A percentile compares a stretch with the other conserved stretches of the same genome.
These are phyloP conservation scores for Talpa occidentalis DNA, from an alignment of 2,113 vertebrate genomes.

Conservation along the genomic window DNA sequence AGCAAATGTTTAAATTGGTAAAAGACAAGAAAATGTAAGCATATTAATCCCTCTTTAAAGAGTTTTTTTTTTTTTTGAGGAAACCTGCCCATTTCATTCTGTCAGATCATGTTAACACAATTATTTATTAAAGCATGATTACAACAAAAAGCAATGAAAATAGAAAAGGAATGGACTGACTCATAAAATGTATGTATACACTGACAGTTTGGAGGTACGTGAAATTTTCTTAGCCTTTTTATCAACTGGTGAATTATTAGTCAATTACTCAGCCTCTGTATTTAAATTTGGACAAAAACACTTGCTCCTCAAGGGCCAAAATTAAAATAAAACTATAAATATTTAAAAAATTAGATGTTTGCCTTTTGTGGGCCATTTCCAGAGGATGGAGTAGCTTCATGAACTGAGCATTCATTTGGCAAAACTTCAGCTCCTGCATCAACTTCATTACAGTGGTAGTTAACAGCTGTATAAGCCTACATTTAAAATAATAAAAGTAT, in stretches of 20 bases:
- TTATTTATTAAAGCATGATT: slow-evolving; percentile 11
- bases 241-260: neutral
- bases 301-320: slow-evolving; percentile 6
- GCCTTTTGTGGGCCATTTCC: slow-evolving; percentile 85
- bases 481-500: slow-evolving; percentile 49
- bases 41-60: neutral
- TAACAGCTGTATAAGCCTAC: slow-evolving; percentile 85
- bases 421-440: slow-evolving; percentile 78
- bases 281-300: slow-evolving; percentile 28
- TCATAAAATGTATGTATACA: neutral
- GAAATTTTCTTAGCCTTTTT: slow-evolving; percentile 12
- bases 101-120: neutral
- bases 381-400: slow-evolving; percentile 77
- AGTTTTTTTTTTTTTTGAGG: neutral
- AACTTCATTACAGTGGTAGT: slow-evolving; percentile 84
- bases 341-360: slow-evolving; percentile 60
- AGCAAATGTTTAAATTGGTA: neutral
- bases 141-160: slow-evolving; percentile 32
- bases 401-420: slow-evolving; percentile 80
- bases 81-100: neutral
- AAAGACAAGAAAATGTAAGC: neutral
- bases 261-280: neutral
- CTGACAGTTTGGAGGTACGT: neutral
- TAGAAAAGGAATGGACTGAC: neutral
- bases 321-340: slow-evolving; percentile 41